phyloP scores from a whole-genome alignment of 2,888 invertebrate genomes.

The Tenthredo mesomela region DNA sequence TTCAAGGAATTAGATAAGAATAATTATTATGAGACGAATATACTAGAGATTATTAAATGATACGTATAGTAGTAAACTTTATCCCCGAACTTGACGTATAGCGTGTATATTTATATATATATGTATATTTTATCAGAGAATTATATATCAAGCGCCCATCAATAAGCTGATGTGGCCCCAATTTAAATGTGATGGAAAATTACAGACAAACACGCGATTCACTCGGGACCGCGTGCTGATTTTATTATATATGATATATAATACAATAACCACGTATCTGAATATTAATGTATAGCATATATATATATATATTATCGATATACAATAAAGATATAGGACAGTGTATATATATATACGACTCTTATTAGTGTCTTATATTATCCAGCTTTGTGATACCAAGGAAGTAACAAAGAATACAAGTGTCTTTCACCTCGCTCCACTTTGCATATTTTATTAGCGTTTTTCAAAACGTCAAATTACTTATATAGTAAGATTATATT shows the following conservation, averaged over 20 bases:
- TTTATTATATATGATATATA: not conserved
- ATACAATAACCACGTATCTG: not conserved
- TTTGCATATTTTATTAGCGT: not conserved
- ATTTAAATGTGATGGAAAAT: conserved; percentile 8
- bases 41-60: not conserved
- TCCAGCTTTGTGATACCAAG: not conserved
- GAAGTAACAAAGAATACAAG: not conserved
- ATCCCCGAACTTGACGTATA: not conserved
- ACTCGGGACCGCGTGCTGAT: not conserved
- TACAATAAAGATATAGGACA: not conserved
- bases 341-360: not conserved
- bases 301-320: not conserved
- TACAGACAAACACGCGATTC: conserved; percentile 14
- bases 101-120: too few relatives aligned
- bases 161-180: not conserved
- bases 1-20: not conserved
- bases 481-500: not conserved
- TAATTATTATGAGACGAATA: not conserved
- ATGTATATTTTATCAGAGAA: not conserved
- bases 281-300: not conserved
- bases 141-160: not conserved
- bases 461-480: not conserved
- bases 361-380: not conserved
- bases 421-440: not conserved
- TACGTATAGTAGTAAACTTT: not conserved